These are phyloP conservation scores for Apostichopus californicus DNA, from an alignment of 35 echinoderm and acorn worm genomes.

Conservation along the genomic window DNA sequence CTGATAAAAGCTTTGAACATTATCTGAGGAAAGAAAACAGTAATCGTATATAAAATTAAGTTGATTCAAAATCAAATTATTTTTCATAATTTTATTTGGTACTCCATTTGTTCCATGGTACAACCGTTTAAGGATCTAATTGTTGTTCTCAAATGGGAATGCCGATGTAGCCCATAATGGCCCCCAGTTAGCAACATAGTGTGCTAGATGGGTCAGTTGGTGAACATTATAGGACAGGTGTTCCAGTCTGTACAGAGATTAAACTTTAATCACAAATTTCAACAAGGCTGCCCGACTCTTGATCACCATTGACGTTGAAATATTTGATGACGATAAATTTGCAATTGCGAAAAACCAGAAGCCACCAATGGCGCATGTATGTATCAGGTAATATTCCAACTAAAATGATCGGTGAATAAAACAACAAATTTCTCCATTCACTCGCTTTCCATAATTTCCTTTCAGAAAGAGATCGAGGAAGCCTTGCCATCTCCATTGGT, in stretches of 20 bases:
- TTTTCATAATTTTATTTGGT: neutral
- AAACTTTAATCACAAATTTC: constrained; percentile 12
- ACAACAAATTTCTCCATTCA: constrained; percentile 49
- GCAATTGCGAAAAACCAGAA: constrained; percentile 16
- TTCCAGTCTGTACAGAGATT: constrained; percentile 43
- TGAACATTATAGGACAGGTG: constrained; percentile 40
- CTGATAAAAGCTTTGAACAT: neutral
- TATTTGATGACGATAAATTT: neutral
- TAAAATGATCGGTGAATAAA: constrained; percentile 39
- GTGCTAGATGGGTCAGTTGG: constrained; percentile 24
- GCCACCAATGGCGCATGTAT: constrained; percentile 12
- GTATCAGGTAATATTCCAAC: constrained; percentile 1
- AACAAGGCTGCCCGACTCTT: neutral
- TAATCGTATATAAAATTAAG: neutral
- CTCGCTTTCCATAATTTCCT: constrained; percentile 3
- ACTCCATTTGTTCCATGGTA: constrained; percentile 5
- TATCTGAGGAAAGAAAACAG: neutral
- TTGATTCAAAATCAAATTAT: neutral
- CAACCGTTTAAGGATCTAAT: neutral
- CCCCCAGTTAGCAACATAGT: constrained; percentile 34
- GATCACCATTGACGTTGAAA: too few relatives aligned
- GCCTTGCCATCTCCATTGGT: too few relatives aligned
- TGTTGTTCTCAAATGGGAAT: constrained; percentile 22
- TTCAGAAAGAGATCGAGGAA: too few relatives aligned
- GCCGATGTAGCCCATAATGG: constrained; percentile 27